These are phyloP conservation scores for Helicorthomorpha holstii DNA, from an alignment of 1,140 invertebrate genomes.

Conservation along the genomic window DNA sequence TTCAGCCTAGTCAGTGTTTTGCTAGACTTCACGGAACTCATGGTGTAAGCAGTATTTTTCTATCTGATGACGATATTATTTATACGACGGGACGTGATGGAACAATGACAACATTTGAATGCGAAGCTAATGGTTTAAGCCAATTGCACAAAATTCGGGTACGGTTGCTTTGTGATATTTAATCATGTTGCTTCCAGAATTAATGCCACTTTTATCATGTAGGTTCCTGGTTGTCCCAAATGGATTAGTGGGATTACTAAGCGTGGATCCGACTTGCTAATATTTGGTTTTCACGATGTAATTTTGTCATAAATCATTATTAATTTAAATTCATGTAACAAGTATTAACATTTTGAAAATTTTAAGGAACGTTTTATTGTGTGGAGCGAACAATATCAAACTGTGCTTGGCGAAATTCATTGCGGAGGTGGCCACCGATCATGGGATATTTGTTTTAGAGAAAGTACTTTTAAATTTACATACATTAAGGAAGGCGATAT, in stretches of 20 bases:
- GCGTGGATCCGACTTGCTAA: background rate
- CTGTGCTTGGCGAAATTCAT: background rate
- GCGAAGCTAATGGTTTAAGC: background rate
- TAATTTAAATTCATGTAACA: background rate
- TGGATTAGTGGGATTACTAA: background rate
- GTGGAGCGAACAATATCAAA: background rate
- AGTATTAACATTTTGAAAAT: background rate
- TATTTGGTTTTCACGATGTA: background rate
- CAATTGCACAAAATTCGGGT: background rate
- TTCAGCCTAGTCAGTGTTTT: too few species aligned
- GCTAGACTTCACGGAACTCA: too few species aligned
- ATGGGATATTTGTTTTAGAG: background rate
- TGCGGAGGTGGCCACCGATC: background rate
- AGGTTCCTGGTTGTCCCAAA: background rate
- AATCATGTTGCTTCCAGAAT: background rate
- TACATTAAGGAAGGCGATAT: too few species aligned
- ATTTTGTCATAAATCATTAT: background rate
- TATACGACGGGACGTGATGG: background rate
- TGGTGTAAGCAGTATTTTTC: too few species aligned
- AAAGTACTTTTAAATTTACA: too few species aligned
- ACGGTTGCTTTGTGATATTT: background rate
- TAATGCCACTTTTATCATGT: background rate
- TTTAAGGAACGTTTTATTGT: background rate
- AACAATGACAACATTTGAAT: background rate
- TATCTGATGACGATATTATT: too few species aligned